These are phyloP conservation scores for Hydrochoerus hydrochaeris DNA, from an alignment of 2,113 vertebrate genomes.

Conservation along the genomic window DNA sequence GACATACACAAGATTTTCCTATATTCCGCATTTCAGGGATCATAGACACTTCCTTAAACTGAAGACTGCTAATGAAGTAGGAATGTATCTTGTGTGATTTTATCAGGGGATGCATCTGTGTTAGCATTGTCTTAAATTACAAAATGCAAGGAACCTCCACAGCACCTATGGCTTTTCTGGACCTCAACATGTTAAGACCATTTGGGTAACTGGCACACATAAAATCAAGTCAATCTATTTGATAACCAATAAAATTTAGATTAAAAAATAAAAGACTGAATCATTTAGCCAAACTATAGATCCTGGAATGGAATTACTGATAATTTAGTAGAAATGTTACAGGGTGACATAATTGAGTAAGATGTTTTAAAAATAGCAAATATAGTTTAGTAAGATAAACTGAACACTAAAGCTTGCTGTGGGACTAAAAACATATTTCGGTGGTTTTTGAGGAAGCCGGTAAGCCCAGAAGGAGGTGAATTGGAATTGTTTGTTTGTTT, in stretches of 20 bases:
- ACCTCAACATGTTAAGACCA: neutral
- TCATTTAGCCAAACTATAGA: neutral
- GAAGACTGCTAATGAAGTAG: neutral
- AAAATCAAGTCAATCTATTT: neutral
- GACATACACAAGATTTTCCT: neutral
- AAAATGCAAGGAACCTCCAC: fast-evolving
- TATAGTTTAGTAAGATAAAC: neutral
- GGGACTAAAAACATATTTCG: neutral
- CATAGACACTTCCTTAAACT: neutral
- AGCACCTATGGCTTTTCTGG: fast-evolving
- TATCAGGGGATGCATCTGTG: neutral
- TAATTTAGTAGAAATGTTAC: neutral
- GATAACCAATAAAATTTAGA: neutral
- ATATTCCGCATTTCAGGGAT: neutral
- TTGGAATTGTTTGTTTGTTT: neutral
- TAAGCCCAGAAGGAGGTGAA: neutral
- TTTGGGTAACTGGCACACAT: fast-evolving
- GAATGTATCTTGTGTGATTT: neutral
- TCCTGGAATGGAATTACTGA: neutral
- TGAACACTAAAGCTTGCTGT: neutral
- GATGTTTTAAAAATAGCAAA: neutral
- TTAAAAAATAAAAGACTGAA: neutral
- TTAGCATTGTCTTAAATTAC: neutral
- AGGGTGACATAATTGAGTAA: no score
- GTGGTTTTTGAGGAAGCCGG: neutral